Conservation (phyloP, 2,888 invertebrate species). For the Cerceris ruficornis region DNA sequence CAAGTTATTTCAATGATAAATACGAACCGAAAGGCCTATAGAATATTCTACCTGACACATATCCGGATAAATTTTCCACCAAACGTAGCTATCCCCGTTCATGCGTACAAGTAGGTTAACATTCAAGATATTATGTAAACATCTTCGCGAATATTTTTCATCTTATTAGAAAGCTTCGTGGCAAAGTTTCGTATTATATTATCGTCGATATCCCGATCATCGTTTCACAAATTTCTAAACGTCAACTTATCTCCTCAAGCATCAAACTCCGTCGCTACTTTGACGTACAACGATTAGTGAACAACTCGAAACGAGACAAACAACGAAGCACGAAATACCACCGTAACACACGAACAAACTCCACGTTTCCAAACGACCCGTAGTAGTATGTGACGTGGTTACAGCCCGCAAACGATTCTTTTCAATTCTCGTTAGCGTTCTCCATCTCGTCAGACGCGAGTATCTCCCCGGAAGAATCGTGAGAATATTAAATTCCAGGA, state of each 20-base stretch:
- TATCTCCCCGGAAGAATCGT: neutral
- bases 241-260: no score
- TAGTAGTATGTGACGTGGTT: neutral
- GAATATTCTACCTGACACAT: neutral
- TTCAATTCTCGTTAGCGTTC: slow-evolving; percentile 33
- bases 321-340: neutral
- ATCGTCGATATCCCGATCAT: no score
- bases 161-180: no score
- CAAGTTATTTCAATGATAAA: slow-evolving; percentile 1
- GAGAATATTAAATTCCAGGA: slow-evolving; percentile 28
- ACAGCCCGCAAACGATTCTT: slow-evolving; percentile 24
- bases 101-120: no score
- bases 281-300: no score
- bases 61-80: slow-evolving; percentile 16
- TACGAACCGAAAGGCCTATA: neutral
- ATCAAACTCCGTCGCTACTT: no score
- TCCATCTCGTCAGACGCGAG: slow-evolving; percentile 1
- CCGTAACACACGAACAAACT: neutral
- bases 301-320: neutral
- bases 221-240: no score
- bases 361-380: neutral
- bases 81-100: slow-evolving; percentile 1
- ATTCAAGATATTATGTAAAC: no score
- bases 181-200: no score
- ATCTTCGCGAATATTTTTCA: no score